Evolutionary conservation across 2,113 vertebrate species (phyloP), one percentile per base, ranked within the genome.

Genomic region (Lanius ludovicianus): DNA sequence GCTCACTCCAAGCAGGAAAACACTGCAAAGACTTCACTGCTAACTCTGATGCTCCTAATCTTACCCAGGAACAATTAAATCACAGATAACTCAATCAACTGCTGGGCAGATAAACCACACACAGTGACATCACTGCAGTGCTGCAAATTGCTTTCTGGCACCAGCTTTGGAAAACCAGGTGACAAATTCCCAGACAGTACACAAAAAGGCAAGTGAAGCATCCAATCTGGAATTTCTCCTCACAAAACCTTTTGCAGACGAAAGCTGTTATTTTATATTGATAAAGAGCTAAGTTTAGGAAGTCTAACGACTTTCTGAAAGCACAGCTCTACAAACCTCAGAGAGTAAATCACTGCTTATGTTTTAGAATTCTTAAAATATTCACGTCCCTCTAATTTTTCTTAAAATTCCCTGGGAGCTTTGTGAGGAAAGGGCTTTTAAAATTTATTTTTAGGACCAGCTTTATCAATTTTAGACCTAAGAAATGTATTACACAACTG

Each of bases 21-120:
- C 5, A 3, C 50, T 47, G 37, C 60, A 78, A 35, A 42, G 57
- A 42, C 30, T 63, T 50, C 69, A 59, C 13, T 50, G 47, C 31
- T n/a, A 65, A 44, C 2, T 5, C 0, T 1, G 27, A 4, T 15
- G 7, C 13, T 52, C 56, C 85, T 55, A n/a, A 60, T 28, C 44
- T 87, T 17, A 56, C 15, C 52, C 49, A 62, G 44, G 59, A 95
- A 67, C 53, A 77, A 69, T 65, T 80, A 86, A 90, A 76, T 37
- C 55, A 18, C 7, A 83, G 75, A 17, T 60, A 93, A 75, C 52
- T 73, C 69, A 10, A 47, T 23, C 75, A 83, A 22, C 59, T 70
- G 59, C 81, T 52, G 44, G 22, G 80, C 31, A 88, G 89, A 90
- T 46, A 65, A 92, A 46, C 33, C 64, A 50, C n/a, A 67, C 70